Evolutionary conservation across 2,888 invertebrate species (phyloP).

Genomic region (Ennomos erosarius): DNA sequence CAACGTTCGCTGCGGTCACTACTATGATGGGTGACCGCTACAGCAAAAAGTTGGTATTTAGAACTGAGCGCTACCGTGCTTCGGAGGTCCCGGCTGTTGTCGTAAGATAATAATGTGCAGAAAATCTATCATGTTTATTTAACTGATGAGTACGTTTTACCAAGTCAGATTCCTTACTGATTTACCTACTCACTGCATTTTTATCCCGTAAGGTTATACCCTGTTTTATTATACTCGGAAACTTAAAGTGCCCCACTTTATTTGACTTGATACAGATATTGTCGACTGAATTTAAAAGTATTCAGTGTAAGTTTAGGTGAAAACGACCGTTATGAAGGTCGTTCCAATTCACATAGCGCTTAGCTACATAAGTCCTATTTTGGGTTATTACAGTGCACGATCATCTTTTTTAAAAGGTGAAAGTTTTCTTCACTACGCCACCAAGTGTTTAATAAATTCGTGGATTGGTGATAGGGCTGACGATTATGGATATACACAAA

Average conservation of each 20-base stretch:
- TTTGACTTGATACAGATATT: conserved; percentile 37
- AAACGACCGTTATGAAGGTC: conserved; percentile 12
- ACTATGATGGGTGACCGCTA: too few relatives aligned
- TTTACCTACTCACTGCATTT: conserved; percentile 50
- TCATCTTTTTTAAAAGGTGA: background rate
- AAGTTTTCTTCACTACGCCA: too few relatives aligned
- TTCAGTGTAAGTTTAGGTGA: conserved; percentile 22
- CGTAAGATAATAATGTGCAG: too few relatives aligned
- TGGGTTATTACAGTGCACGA: background rate
- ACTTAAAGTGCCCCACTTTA: conserved; percentile 46
- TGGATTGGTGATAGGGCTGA: too few relatives aligned
- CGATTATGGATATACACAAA: too few relatives aligned
- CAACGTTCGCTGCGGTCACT: too few relatives aligned
- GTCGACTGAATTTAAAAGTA: conserved; percentile 33
- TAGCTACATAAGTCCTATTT: conserved; percentile 16
- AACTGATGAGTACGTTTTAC: background rate
- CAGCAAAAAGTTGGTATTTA: too few relatives aligned
- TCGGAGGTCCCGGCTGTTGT: too few relatives aligned
- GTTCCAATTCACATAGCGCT: conserved; percentile 28
- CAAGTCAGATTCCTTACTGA: conserved; percentile 16
- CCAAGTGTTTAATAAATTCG: too few relatives aligned
- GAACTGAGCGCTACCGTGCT: too few relatives aligned
- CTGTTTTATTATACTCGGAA: conserved; percentile 50
- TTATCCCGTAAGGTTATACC: conserved; percentile 51
- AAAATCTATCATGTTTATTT: too few relatives aligned